Evolutionary conservation across 2,888 invertebrate genomes (phyloP).

Genomic region (Sipha maydis): DNA sequence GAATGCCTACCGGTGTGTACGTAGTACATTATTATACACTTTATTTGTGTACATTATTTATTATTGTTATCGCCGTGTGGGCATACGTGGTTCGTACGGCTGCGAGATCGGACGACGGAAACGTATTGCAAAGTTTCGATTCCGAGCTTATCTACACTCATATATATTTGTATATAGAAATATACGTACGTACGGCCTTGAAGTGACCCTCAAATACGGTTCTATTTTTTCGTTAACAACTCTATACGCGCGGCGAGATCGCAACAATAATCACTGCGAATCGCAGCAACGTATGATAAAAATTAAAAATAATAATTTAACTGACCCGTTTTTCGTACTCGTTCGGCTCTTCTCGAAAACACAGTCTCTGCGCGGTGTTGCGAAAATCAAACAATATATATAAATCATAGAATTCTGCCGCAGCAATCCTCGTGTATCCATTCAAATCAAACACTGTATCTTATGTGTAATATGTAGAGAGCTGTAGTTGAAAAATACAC

Average conservation of each 20-base stretch:
- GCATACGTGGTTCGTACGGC: no score
- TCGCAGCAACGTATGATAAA: no score
- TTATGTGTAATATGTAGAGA: background rate
- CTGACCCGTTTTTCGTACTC: background rate
- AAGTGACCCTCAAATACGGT: constrained; percentile 29
- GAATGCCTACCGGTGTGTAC: background rate
- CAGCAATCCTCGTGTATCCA: background rate
- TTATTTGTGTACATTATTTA: background rate
- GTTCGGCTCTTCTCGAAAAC: background rate
- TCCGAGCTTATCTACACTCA: background rate
- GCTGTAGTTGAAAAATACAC: background rate
- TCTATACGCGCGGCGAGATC: background rate
- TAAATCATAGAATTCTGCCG: background rate
- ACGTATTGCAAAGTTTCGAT: background rate
- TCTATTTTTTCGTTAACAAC: constrained; percentile 18
- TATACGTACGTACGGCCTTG: constrained; percentile 22
- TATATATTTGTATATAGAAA: no score
- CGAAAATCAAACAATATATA: background rate
- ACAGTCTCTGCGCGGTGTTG: background rate
- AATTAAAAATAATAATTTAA: background rate
- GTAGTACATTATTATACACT: background rate
- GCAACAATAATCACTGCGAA: background rate
- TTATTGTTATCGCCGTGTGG: background rate
- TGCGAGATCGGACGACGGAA: background rate
- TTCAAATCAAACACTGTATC: background rate